Base-by-base conservation (phyloP, 2,797 vertebrate genomes). In the Sebastes miniatus region DNA sequence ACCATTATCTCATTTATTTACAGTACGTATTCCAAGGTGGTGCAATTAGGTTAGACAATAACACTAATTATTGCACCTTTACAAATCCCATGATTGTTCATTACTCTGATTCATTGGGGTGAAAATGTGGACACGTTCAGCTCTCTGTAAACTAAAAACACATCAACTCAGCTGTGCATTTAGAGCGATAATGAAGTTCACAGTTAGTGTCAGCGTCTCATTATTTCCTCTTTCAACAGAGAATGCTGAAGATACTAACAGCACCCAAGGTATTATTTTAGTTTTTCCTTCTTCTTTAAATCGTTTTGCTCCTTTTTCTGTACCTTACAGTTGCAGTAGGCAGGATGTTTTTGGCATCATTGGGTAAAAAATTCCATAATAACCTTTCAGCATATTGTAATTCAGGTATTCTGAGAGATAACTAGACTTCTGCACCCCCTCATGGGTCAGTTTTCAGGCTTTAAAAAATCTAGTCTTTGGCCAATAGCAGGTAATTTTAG, bases 161-260 rank as follows among this genome's bases (percentile, higher is more conserved):
- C 4, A 57, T 56, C 47, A 69, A 59, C 29, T 31, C n/a, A 61
- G 62, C 56, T 13, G 69, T 78, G 54, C 13, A 12, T 31, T 29
- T 9, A 25, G 59, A 66, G 72, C 1, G 22, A 71, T 69, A 70
- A 80, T 83, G 59, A 79, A 47, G 59, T 20, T 75, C 74, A 80
- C 54, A 50, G 47, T 50, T 50, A 50, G 3, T 50, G 18, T 50
- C 47, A 50, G 47, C 2, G 3, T 52, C 67, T 59, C 43, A 22
- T 54, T 31, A 24, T 71, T 47, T 32, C 14, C 54, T 59, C 50
- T 52, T 50, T 50, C 47, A 50, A 4, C 16, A 18, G 2, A 66
- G 22, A 25, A n/a, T 4, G 8, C n/a, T 0, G 2, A 67, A 27
- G 31, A 24, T 8, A 4, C 52, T 4, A n/a, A 32, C 1, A 4